Conservation (phyloP, 1,140 invertebrate species). For the Drosophila lacertosa region DNA sequence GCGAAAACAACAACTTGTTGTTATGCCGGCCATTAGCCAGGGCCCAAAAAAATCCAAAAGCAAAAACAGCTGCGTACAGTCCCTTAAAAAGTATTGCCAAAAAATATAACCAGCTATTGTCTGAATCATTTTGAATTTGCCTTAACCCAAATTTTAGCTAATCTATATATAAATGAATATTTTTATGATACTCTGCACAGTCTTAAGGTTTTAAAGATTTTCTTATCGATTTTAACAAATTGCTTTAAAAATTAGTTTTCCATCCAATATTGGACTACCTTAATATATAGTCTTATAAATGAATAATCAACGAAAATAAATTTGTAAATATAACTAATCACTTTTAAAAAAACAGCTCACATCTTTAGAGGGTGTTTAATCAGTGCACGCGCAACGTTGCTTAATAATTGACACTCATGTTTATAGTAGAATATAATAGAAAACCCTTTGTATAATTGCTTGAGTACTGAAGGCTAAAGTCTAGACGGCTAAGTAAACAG, state of each 20-base stretch:
- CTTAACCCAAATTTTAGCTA: background rate
- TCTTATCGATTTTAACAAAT: too few relatives aligned
- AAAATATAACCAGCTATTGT: constrained; percentile 22
- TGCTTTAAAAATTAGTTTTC: too few relatives aligned
- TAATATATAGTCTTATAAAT: too few relatives aligned
- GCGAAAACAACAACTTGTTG: constrained; percentile 52
- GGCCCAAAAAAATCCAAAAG: constrained; percentile 6
- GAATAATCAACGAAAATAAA: too few relatives aligned
- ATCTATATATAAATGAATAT: background rate
- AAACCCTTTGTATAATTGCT: background rate
- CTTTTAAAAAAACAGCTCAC: too few relatives aligned
- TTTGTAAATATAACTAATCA: too few relatives aligned
- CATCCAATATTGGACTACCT: too few relatives aligned
- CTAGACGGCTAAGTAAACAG: constrained; percentile 20
- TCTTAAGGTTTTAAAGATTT: too few relatives aligned
- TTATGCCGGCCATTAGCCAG: constrained; percentile 25
- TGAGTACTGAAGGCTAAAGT: constrained; percentile 23
- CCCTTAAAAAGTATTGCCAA: constrained; percentile 17
- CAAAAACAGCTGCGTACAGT: constrained; percentile 55
- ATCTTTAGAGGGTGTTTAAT: too few relatives aligned
- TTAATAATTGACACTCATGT: too few relatives aligned
- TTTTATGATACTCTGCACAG: too few relatives aligned
- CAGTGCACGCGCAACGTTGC: too few relatives aligned
- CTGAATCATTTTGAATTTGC: background rate
- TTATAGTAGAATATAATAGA: background rate